Evolutionary conservation across 2,113 vertebrate species (phyloP).

Genomic region (Beaufortia kweichowensis): DNA sequence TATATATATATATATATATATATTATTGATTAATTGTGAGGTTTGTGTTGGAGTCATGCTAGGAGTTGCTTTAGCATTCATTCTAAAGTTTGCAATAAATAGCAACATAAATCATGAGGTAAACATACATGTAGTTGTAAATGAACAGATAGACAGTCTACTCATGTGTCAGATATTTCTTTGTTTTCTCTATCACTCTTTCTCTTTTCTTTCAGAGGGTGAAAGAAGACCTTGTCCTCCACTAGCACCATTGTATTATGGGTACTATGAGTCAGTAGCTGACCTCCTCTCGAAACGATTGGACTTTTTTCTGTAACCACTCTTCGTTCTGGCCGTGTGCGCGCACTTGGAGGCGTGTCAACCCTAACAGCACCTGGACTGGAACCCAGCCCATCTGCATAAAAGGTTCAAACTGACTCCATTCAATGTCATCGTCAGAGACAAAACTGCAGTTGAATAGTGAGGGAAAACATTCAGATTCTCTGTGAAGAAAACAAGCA

Average conservation of each 20-base stretch:
- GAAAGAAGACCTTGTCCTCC: constrained; percentile 81
- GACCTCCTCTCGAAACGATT: constrained; percentile 75
- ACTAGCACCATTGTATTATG: constrained; percentile 82
- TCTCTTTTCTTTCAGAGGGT: constrained; percentile 68
- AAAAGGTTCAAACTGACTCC: constrained; percentile 65
- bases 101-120: background rate
- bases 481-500: background rate
- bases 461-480: background rate
- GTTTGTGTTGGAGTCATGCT: no score
- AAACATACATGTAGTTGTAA: background rate
- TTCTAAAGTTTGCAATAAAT: background rate
- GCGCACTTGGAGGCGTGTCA: constrained; percentile 81
- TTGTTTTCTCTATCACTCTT: no score
- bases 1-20: no score
- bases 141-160: no score
- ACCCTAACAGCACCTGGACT: constrained; percentile 72
- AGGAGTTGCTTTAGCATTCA: no score
- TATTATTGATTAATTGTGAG: no score
- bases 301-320: constrained; percentile 90
- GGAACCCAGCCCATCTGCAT: constrained; percentile 74
- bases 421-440: background rate
- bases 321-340: constrained; percentile 83
- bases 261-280: constrained; percentile 78
- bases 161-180: no score
- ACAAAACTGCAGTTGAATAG: background rate